Evolutionary conservation across 2,888 invertebrate species (phyloP), one percentile per base, ranked within the genome.

Genomic region (Amorpha juglandis): DNA sequence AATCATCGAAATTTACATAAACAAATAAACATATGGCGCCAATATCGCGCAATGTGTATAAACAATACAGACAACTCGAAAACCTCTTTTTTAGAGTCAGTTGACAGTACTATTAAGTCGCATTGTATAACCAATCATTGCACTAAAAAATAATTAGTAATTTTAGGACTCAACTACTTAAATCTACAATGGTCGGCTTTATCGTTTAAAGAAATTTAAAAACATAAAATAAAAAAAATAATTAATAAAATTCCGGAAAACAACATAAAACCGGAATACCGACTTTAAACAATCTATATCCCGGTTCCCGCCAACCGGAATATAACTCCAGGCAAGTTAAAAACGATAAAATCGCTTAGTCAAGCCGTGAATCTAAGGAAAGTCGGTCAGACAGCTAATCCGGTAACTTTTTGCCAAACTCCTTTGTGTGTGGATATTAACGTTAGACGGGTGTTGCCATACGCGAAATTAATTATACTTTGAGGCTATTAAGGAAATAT

Each of bases 341-440:
- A 55, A 58, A 58, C 42, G 42, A 58, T 58, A 58, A 58, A 35
- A 58, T 58, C 58, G 58, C 58, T 58, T 58, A 58, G 19, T 58
- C 58, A 58, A 58, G 58, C 58, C 58, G n/a, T 42, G 58, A 42
- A 42, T 58, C 58, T 58, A 58, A 58, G 58, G 52, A 38, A 42
- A 58, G 16, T 58, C 58, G 58, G 58, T 58, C 58, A 3, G 16
- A 42, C 19, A 38, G 12, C 42, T 21, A 58, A 58, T 38, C 42
- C 42, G 12, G 42, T 35, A 6, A 42, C 19, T 58, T 58, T 58
- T 58, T 58, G 58, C 58, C 42, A 19, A 19, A 19, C 38, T 42
- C 42, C 38, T 19, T 58, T 58, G 58, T 58, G 16, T 58, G 58
- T 38, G 38, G 38, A n/a, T 38, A 58, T 58, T 58, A 58, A 58